These are phyloP conservation scores for Sebastes glaucus DNA, from an alignment of 2,797 vertebrate genomes.

Conservation along the genomic window DNA sequence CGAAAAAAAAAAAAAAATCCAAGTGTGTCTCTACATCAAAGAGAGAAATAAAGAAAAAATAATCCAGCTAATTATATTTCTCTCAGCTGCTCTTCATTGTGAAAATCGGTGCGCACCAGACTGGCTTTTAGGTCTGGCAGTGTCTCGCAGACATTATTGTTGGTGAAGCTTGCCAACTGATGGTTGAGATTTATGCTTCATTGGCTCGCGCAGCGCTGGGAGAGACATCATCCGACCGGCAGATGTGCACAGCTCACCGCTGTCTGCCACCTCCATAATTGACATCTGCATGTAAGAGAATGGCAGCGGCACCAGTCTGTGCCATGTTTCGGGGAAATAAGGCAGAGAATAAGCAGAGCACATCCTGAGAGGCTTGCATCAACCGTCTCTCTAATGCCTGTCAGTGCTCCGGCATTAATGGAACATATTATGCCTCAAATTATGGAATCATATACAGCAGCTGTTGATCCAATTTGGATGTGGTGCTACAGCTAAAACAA, in stretches of 20 bases:
- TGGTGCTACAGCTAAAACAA: constrained; percentile 70
- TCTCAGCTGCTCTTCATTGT: constrained; percentile 29
- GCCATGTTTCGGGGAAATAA: constrained; percentile 74
- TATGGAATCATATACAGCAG: constrained; percentile 84
- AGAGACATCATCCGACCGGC: constrained; percentile 71
- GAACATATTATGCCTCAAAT: constrained; percentile 83
- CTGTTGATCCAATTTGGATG: constrained; percentile 82
- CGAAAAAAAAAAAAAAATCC: constrained; percentile 3
- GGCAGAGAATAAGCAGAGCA: constrained; percentile 78
- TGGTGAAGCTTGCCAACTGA: constrained; percentile 65
- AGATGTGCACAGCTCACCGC: constrained; percentile 77
- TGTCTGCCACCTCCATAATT: constrained; percentile 78
- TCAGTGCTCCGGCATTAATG: constrained; percentile 80
- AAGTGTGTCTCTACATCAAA: constrained; percentile 3
- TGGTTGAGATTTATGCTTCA: constrained; percentile 64
- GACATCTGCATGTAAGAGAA: constrained; percentile 80
- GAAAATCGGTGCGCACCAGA: constrained; percentile 10
- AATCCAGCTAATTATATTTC: constrained; percentile 1
- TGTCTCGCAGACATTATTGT: constrained; percentile 41
- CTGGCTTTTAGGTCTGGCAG: constrained; percentile 15
- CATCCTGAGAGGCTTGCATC: constrained; percentile 78
- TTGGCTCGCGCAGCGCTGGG: constrained; percentile 54
- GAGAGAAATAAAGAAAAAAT: neutral
- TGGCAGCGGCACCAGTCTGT: constrained; percentile 74
- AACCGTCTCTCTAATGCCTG: constrained; percentile 77